Evolutionary conservation across 2,797 vertebrate genomes (phyloP), one percentile per base, ranked within the genome.

Genomic region (Pygocentrus nattereri): DNA sequence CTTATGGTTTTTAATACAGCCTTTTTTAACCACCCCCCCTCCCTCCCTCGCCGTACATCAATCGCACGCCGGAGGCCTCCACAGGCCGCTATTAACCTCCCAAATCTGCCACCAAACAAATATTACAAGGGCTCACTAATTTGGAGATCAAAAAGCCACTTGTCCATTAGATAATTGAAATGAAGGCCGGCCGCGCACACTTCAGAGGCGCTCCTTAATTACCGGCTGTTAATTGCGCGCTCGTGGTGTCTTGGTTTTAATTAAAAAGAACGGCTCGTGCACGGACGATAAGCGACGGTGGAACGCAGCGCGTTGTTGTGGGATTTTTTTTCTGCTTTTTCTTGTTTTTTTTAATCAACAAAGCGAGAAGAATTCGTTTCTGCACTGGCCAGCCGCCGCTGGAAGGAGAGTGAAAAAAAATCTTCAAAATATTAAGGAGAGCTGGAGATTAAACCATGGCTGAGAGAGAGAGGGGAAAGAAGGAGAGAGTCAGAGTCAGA

Each of bases 191-290:
- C 96, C 76, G 95, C 96, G 96, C 95, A 94, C 95, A 92, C 94
- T 99, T 99, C 97, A 97, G 96, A 99, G 96, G 95, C 96, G 94
- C 95, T 93, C 94, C 94, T 95, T 98, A 99, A 99, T 99, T 98
- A 99, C 97, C 95, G 97, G 97, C 95, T 97, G 98, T 98, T 99
- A 99, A 99, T 99, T 99, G 97, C 96, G 95, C 96, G 98, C 97
- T 98, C 95, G 96, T 95, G 96, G 97, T 97, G 97, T 97, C 96
- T 98, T 96, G 96, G 94, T 97, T 98, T 98, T 99, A 99, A 99
- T 99, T 99, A 98, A 98, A 97, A 97, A 96, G 95, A 97, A 96
- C 96, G 92, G 96, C 97, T 98, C 96, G 97, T 97, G 81, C 95
- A 94, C 89, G 96, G 93, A 95, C 93, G 98, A 99, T 99, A 99